Conservation (phyloP, 2,797 vertebrate species). For the Neoniphon sammara region DNA sequence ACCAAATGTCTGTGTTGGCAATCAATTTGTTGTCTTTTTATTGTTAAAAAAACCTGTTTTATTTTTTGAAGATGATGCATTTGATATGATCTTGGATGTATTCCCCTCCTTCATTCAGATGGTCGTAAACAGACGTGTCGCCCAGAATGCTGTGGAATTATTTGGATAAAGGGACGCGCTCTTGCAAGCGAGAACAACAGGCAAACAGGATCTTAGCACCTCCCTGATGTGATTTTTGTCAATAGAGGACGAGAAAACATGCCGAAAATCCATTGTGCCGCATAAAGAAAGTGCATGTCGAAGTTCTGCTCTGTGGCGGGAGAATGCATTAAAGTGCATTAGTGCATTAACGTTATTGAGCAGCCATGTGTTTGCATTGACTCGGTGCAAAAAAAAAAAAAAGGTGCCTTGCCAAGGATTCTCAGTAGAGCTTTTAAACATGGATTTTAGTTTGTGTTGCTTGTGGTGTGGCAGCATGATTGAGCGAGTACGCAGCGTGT, state of each 20-base stretch:
- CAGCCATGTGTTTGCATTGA: constrained; percentile 4
- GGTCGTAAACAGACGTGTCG: neutral
- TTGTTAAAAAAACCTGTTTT: neutral
- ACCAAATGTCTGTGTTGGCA: neutral
- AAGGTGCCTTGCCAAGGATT: constrained; percentile 17
- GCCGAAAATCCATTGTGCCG: constrained; percentile 60
- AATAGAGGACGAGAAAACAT: constrained; percentile 43
- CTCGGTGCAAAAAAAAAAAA: constrained; percentile 23
- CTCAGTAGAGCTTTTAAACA: constrained; percentile 31
- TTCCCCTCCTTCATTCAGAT: neutral
- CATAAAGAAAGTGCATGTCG: constrained; percentile 28
- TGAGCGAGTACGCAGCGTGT: neutral
- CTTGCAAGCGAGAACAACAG: constrained; percentile 11
- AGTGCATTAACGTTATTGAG: constrained; percentile 49
- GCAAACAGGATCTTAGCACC: constrained; percentile 29
- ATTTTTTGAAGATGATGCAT: neutral
- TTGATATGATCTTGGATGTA: neutral
- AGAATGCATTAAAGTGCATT: constrained; percentile 48
- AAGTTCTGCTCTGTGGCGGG: constrained; percentile 30
- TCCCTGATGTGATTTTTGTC: constrained; percentile 44
- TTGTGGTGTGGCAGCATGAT: neutral
- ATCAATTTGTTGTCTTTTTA: neutral
- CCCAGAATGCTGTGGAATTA: constrained; percentile 3
- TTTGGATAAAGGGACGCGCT: constrained; percentile 15
- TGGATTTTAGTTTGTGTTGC: constrained; percentile 5